A percentile compares a stretch with the other conserved stretches of the same genome.
Evolutionary conservation across 2,797 vertebrate species (phyloP).

Genomic region (Natrix natrix): DNA sequence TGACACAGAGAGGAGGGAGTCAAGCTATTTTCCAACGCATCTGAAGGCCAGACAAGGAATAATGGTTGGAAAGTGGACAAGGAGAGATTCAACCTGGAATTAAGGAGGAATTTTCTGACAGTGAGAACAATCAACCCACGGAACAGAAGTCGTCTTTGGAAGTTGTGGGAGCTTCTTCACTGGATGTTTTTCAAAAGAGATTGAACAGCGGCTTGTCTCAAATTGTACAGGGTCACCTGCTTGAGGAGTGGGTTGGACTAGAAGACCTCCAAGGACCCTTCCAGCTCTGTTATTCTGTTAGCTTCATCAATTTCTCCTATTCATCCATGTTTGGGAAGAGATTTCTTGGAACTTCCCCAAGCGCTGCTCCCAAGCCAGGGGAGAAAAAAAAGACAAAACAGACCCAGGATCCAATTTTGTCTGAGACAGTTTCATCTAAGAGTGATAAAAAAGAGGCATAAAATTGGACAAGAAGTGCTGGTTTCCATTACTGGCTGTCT

Average conservation of each 20-base stretch:
- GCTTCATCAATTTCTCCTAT: not conserved
- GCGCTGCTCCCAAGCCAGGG: not conserved
- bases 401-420: not conserved
- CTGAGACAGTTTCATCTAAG: not conserved
- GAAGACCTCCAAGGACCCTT: not conserved
- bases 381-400: not conserved
- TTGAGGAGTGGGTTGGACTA: not conserved
- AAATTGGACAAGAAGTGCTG: not conserved
- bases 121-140: not conserved
- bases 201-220: too few species aligned
- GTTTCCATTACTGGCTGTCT: not conserved
- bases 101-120: not conserved
- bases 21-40: not conserved
- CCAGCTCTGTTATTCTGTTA: not conserved
- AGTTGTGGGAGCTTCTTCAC: not conserved
- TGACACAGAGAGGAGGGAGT: not conserved
- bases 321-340: not conserved
- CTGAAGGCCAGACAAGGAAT: fast-evolving
- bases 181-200: not conserved
- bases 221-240: too few species aligned
- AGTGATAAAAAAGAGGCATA: not conserved
- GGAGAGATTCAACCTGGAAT: not conserved
- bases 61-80: not conserved
- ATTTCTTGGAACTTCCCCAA: not conserved
- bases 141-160: not conserved